Conservation (phyloP, 2,888 invertebrate species). For the Xestia xanthographa region DNA sequence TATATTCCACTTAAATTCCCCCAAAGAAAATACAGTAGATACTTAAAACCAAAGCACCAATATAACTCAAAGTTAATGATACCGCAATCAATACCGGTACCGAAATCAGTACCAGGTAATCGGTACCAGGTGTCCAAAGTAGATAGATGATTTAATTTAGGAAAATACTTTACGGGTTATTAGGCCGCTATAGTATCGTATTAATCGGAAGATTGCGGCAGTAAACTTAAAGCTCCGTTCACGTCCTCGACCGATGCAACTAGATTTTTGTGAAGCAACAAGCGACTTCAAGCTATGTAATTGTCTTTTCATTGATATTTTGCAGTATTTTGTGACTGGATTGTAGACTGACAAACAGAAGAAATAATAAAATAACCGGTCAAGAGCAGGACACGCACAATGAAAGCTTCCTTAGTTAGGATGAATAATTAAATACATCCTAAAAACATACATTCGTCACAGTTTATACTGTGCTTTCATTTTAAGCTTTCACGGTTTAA, state of each 20-base stretch:
- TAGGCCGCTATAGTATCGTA: conserved; percentile 33
- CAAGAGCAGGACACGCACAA: background rate
- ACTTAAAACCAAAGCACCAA: conserved; percentile 8
- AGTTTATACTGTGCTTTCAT: too few species aligned
- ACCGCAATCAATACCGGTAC: conserved; percentile 30
- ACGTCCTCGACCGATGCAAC: background rate
- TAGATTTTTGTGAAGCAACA: background rate
- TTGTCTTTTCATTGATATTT: background rate
- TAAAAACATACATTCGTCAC: background rate
- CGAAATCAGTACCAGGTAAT: conserved; percentile 16
- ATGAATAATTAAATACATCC: background rate
- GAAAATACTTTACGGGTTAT: conserved; percentile 44
- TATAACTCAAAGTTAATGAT: conserved; percentile 26
- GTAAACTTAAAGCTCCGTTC: conserved; percentile 3
- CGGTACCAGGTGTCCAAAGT: conserved; percentile 45
- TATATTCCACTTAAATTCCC: background rate
- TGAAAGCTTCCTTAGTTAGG: background rate
- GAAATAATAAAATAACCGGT: too few species aligned
- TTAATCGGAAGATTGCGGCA: conserved; percentile 29
- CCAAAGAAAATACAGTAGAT: background rate
- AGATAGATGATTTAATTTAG: conserved; percentile 48
- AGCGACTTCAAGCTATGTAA: background rate
- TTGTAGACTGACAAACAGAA: background rate
- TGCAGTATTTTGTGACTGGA: background rate
- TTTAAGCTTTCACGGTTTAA: too few species aligned